Conservation (phyloP, 2,113 vertebrate genomes). For the Nothoprocta pentlandii region DNA sequence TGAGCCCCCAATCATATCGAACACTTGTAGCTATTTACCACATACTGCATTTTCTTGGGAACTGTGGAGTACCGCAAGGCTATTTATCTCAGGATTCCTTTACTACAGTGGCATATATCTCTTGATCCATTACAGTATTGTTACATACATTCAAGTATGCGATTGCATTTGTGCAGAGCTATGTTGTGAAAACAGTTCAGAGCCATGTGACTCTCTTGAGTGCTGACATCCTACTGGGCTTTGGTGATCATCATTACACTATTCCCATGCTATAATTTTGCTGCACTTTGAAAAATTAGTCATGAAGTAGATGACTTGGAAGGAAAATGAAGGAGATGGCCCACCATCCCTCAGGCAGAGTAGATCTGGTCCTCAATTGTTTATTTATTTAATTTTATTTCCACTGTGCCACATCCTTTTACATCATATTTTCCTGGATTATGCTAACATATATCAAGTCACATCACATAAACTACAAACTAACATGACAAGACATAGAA, state of each 20-base stretch:
- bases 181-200: rapidly evolving
- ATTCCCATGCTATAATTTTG: neutral
- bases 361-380: neutral
- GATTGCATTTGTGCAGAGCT: neutral
- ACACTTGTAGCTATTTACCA: neutral
- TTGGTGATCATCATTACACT: neutral
- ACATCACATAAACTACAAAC: neutral
- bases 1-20: neutral
- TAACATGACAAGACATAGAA: neutral
- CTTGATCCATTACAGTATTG: neutral
- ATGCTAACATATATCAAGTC: neutral
- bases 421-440: constrained; percentile 12
- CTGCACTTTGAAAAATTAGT: neutral
- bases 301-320: neutral
- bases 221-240: neutral
- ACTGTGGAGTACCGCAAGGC: neutral
- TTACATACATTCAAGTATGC: constrained; percentile 1
- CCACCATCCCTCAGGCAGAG: neutral
- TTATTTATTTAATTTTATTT: neutral
- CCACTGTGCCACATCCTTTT: neutral
- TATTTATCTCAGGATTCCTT: neutral
- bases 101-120: neutral
- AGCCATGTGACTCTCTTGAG: neutral
- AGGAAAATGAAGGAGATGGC: neutral
- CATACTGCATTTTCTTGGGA: neutral